phyloP scores from a whole-genome alignment of 2,888 invertebrate genomes.

The Tinea trinotella region DNA sequence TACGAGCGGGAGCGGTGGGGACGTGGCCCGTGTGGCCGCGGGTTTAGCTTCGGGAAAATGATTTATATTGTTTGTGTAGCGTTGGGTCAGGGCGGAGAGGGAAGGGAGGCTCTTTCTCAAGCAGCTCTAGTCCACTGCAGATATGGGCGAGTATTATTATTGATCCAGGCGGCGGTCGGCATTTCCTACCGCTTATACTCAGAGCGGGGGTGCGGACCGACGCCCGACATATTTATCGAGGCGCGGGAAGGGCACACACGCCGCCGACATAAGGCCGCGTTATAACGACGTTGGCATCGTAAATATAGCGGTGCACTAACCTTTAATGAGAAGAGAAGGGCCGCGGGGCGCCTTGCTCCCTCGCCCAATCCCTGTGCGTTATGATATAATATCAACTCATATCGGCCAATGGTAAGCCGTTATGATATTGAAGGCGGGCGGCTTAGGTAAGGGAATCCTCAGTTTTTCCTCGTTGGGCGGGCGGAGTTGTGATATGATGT shows the following conservation, averaged over 20 bases:
- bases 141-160: conserved; percentile 72
- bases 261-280: conserved; percentile 51
- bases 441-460: conserved; percentile 36
- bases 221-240: conserved; percentile 47
- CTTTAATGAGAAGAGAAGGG: conserved; percentile 49
- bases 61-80: conserved; percentile 69
- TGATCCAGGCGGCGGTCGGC: conserved; percentile 59
- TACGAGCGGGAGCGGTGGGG: neutral
- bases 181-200: conserved; percentile 66
- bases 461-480: conserved; percentile 61
- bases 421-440: conserved; percentile 72
- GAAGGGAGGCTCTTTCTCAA: conserved; percentile 53
- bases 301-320: conserved; percentile 47
- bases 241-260: conserved; percentile 39
- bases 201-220: conserved; percentile 37
- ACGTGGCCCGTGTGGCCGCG: conserved; percentile 38
- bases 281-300: conserved; percentile 48
- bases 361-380: conserved; percentile 71
- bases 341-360: conserved; percentile 43
- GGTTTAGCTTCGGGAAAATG: conserved; percentile 58
- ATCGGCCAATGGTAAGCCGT: conserved; percentile 67
- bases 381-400: conserved; percentile 76
- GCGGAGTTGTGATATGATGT: conserved; percentile 65
- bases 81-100: conserved; percentile 31
- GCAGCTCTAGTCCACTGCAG: conserved; percentile 70